Base-by-base conservation (phyloP, 2,113 vertebrate genomes). In the Mionectes macconnelli region DNA sequence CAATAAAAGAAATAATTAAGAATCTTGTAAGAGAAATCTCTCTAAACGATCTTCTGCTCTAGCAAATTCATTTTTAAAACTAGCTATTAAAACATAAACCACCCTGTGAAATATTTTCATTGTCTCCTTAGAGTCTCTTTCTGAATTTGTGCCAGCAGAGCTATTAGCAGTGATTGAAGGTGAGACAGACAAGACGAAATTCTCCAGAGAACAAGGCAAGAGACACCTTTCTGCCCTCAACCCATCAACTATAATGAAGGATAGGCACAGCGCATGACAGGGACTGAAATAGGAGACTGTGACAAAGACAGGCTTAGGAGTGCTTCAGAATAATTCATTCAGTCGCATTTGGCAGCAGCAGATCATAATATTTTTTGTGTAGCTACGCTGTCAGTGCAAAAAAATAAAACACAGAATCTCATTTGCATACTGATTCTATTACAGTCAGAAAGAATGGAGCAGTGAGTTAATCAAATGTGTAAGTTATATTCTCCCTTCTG, bases 91-190 rank as follows among this genome's bases (percentile, higher is more conserved):
- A 98, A 94, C 97, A 94, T 62, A 93, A 97, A 97, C 82, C 60
- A 72, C 47, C 60, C 88, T 77, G 82, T 92, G 92, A 97, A 98
- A 97, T 96, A 96, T 93, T 94, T 97, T 91, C 91, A 93, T 68
- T 94, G 74, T 92, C 93, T 95, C 87, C 93, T 91, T 80, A 45
- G 84, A 93, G 79, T 59, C 75, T 81, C 92, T 93, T 92, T 94
- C 96, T 98, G 98, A 98, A 89, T 94, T 76, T 90, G 89, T 97
- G 98, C 98, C 99, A 99, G 94, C 97, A 95, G 79, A 97, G 98
- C 98, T 98, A 99, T 99, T 99, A 99, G 98, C 93, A 69, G 88
- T 98, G 98, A 99, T 98, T 98, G 98, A 98, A 99, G 98, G 90
- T 97, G 93, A 98, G 96, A 92, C 81, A 84, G 93, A 77, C 78